Percentiles rank a stretch among this genome's conserved stretches.
Evolutionary conservation across 2,113 vertebrate species (phyloP).

Genomic region (Gulo gulo): DNA sequence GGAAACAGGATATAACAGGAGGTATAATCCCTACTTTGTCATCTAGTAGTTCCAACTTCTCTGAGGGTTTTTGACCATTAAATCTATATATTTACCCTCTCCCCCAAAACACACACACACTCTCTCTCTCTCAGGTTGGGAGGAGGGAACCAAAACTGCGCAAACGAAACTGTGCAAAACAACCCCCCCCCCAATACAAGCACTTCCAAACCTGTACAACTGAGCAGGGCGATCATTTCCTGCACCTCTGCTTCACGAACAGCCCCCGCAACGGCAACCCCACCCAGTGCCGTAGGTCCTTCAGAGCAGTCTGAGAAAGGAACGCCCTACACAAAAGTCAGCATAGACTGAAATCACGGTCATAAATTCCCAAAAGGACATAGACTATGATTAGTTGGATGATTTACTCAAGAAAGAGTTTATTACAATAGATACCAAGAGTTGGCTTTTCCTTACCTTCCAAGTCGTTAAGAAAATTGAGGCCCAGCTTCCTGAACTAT

Average conservation of each 20-base stretch:
- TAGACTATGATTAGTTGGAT: neutral
- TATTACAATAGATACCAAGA: neutral
- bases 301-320: neutral
- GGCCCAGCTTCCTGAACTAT: neutral
- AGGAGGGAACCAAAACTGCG: neutral
- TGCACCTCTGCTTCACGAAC: neutral
- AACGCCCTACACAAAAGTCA: neutral
- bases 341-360: neutral
- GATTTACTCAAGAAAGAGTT: neutral
- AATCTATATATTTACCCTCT: neutral
- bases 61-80: neutral
- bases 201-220: neutral
- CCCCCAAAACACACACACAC: neutral
- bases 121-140: neutral
- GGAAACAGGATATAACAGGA: neutral
- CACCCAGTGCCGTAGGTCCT: too few relatives aligned
- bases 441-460: neutral
- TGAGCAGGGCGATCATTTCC: neutral
- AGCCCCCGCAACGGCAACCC: too few relatives aligned
- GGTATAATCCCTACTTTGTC: neutral
- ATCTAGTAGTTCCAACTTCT: neutral
- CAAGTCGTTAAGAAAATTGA: neutral
- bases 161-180: neutral
- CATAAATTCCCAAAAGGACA: neutral
- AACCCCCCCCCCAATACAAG: neutral